Percentiles rank a stretch among this genome's conserved stretches.
These are phyloP conservation scores for Notothenia rossii DNA, from an alignment of 2,113 vertebrate species.

Conservation along the genomic window DNA sequence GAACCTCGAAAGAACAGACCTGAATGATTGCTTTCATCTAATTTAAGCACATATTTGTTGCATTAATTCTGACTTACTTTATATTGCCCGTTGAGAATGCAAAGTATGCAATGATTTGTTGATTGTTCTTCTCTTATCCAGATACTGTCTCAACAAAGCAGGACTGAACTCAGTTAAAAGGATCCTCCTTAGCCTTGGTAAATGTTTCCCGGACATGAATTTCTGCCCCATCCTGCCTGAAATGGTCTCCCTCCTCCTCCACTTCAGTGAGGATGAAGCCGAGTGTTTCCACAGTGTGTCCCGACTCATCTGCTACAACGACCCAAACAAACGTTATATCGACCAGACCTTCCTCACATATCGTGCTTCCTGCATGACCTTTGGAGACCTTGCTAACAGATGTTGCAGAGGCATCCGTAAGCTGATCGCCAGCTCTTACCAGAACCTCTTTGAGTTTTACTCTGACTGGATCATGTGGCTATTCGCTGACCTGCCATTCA, in stretches of 20 bases:
- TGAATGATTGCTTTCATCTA: not conserved
- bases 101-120: too few species aligned
- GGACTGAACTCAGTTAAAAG: constrained; percentile 86
- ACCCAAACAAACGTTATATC: constrained; percentile 87
- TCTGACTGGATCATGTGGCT: constrained; percentile 92
- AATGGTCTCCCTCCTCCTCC: constrained; percentile 87
- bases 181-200: constrained; percentile 86
- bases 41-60: not conserved
- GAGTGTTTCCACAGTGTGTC: constrained; percentile 89
- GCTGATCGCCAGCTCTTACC: constrained; percentile 86
- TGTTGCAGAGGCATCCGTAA: constrained; percentile 89
- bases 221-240: constrained; percentile 88
- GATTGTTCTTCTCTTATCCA: constrained; percentile 52
- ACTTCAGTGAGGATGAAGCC: constrained; percentile 89
- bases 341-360: constrained; percentile 90
- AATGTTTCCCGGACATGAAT: constrained; percentile 87
- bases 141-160: constrained; percentile 86
- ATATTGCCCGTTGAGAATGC: too few species aligned
- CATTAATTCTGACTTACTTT: too few species aligned
- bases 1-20: not conserved
- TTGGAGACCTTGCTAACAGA: constrained; percentile 90
- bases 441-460: constrained; percentile 90
- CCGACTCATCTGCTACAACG: constrained; percentile 84
- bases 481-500: constrained; percentile 89
- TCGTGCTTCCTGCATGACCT: constrained; percentile 90